Percentiles rank a stretch among this genome's conserved stretches.
These are phyloP conservation scores for Steinernema carpocapsae DNA, from an alignment of 2,888 invertebrate species.

Conservation along the genomic window DNA sequence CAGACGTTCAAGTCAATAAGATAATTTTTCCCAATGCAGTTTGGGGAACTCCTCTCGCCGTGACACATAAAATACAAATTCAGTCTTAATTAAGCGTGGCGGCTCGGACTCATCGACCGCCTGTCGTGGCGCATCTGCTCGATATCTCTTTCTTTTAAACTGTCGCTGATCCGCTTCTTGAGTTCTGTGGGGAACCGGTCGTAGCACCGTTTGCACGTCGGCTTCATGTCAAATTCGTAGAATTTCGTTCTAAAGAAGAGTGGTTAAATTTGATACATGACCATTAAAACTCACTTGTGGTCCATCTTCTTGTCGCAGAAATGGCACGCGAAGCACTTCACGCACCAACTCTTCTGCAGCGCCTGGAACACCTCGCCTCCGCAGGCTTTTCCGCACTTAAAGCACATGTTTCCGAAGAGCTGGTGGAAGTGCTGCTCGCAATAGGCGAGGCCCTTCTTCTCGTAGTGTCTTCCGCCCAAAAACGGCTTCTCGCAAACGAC, in stretches of 20 bases:
- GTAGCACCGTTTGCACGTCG: slow-evolving; percentile 97
- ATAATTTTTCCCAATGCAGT: too few relatives aligned
- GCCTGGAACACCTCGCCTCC: slow-evolving; percentile 92
- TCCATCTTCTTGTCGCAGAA: slow-evolving; percentile 87
- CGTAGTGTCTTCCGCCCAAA: slow-evolving; percentile 96
- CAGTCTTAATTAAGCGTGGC: too few relatives aligned
- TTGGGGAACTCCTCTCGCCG: too few relatives aligned
- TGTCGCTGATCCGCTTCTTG: slow-evolving; percentile 79
- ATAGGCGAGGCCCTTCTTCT: slow-evolving; percentile 96
- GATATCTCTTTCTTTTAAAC: slow-evolving; percentile 59
- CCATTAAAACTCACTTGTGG: slow-evolving; percentile 70
- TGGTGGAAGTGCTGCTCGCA: slow-evolving; percentile 98
- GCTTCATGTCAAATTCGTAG: slow-evolving; percentile 97
- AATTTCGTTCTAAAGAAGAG: slow-evolving; percentile 78
- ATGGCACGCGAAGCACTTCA: slow-evolving; percentile 96
- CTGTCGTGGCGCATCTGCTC: slow-evolving; percentile 47
- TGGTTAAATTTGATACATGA: background rate
- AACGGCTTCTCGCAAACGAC: slow-evolving; percentile 99
- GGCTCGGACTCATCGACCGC: slow-evolving; percentile 45
- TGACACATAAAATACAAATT: too few relatives aligned
- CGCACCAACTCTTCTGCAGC: slow-evolving; percentile 98
- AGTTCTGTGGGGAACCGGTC: slow-evolving; percentile 93
- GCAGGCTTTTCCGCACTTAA: slow-evolving; percentile 97
- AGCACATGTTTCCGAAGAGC: slow-evolving; percentile 96
- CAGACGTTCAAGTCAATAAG: too few relatives aligned